Percentiles rank a stretch among this genome's conserved stretches.
Conservation (phyloP, 2,113 vertebrate species). For the Corynorhinus townsendii region DNA sequence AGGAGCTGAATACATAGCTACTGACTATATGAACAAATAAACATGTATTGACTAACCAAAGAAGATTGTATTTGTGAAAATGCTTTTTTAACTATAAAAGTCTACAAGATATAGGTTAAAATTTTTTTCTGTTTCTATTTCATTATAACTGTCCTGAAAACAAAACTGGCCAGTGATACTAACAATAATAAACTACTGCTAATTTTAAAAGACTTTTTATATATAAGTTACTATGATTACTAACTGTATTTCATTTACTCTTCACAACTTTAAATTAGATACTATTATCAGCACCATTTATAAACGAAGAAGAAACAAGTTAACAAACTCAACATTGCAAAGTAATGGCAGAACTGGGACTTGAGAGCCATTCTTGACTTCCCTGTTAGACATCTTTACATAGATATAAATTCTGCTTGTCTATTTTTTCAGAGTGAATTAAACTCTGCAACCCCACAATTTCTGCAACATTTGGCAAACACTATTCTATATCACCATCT, state of each 20-base stretch:
- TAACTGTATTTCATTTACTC: conserved; percentile 14
- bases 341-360: not conserved
- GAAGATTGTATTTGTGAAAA: not conserved
- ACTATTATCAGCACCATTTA: not conserved
- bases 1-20: not conserved
- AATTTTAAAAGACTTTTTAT: not conserved
- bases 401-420: not conserved
- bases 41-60: not conserved
- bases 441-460: not conserved
- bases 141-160: not conserved
- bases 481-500: not conserved
- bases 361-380: not conserved
- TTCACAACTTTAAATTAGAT: not conserved
- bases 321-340: not conserved
- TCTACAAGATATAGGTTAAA: not conserved
- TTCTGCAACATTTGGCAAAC: not conserved
- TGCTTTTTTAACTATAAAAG: not conserved
- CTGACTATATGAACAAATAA: not conserved
- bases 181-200: not conserved
- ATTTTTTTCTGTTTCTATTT: not conserved
- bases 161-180: not conserved
- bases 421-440: not conserved
- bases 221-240: not conserved
- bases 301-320: not conserved
- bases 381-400: not conserved